Conservation (phyloP, 2,113 vertebrate species). For the Capreolus pygargus region DNA sequence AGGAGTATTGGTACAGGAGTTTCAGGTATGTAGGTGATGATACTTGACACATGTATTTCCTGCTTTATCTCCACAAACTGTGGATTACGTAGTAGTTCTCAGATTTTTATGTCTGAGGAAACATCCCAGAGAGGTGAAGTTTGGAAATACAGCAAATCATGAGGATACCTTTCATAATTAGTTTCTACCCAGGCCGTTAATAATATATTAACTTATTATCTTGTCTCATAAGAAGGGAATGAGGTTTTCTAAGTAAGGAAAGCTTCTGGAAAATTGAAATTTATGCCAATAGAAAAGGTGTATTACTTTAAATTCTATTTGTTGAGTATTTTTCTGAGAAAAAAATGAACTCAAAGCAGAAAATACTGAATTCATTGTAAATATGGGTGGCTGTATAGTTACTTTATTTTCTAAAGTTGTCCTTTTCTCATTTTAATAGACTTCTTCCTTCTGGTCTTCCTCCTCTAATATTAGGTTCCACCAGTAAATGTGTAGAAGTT, state of each 20-base stretch:
- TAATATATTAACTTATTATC: background rate
- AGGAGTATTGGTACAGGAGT: background rate
- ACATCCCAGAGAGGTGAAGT: background rate
- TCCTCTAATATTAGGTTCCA: background rate
- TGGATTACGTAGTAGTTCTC: background rate
- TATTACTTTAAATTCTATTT: constrained; percentile 14
- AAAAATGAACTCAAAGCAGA: background rate
- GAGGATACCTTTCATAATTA: background rate
- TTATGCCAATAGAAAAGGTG: background rate
- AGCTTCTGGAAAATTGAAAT: constrained; percentile 2
- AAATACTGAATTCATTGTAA: background rate
- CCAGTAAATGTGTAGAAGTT: background rate
- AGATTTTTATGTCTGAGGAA: background rate
- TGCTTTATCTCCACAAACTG: background rate
- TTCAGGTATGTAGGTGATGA: background rate
- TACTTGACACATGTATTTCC: background rate
- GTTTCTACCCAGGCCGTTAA: background rate
- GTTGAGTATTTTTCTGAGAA: background rate
- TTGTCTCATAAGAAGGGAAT: background rate
- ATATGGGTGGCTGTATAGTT: background rate
- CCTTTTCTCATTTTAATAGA: background rate
- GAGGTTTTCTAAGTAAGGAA: background rate
- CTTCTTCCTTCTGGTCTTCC: background rate
- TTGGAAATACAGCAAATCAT: background rate
- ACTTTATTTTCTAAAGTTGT: background rate